Base-by-base conservation (phyloP, 2,797 vertebrate genomes). In the Odontamblyopus lacepedii region DNA sequence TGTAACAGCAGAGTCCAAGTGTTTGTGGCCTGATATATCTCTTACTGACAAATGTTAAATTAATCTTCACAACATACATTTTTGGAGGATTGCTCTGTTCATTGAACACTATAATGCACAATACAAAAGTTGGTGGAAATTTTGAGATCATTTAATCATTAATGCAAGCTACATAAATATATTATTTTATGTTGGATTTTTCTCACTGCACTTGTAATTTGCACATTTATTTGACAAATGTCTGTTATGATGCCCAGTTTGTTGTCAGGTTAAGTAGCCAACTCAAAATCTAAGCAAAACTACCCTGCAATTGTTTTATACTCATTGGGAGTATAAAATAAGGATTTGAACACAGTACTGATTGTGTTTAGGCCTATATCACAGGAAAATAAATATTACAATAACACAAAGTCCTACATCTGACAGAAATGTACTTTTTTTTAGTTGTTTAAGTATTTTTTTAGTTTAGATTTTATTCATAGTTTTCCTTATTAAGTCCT, bases 21-120 rank as follows among this genome's bases (percentile, higher is more conserved):
- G 35, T 44, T 64, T 64, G 35, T 44, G 38, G 16, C 11, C 63
- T 44, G 35, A 13, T 41, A 35, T 11, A 23, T 12, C 9, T n/a
- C n/a, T 44, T 63, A 63, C 26, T 44, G 62, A 41, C 35, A 23
- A 26, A 64, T 23, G 62, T n/a, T 64, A 64, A 64, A 64, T 44
- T 1, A 64, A 26, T 38, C 18, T 63, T 63, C 35, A 48, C 44
- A 48, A 48, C 44, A 48, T 38, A 6, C 35, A 63, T 26, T 26
- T 23, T 44, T 63, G 61, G 18, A n/a, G 32, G 32, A 32, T 9
- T 18, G 32, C n/a, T 18, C 61, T 18, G 30, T 19, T 32, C 29
- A 19, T 18, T 4, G 12, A 41, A 11, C 13, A 62, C 60, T 18
- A 62, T 35, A 38, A 2, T 26, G 55, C 19, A 57, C 7, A 55